phyloP scores from a whole-genome alignment of 2,797 vertebrate species.

The Apogon hyalosoma region DNA sequence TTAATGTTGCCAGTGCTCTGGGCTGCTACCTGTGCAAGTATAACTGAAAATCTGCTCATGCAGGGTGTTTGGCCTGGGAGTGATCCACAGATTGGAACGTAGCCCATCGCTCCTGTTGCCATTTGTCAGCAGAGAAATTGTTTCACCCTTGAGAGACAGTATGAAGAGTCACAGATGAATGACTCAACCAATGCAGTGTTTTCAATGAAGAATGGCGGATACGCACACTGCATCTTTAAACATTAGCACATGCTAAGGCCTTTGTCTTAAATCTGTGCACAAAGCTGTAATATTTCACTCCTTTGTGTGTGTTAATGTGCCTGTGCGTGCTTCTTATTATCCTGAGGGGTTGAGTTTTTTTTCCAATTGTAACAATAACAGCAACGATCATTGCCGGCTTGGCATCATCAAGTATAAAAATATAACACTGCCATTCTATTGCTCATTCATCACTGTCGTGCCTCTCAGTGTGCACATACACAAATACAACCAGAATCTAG shows the following conservation, averaged over 20 bases:
- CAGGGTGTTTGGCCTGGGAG: constrained; percentile 40
- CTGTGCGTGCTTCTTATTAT: constrained; percentile 25
- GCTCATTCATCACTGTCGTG: constrained; percentile 76
- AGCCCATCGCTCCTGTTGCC: constrained; percentile 37
- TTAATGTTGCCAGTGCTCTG: constrained; percentile 56
- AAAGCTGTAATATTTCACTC: constrained; percentile 8
- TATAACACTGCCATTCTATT: constrained; percentile 58
- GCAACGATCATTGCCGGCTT: constrained; percentile 64
- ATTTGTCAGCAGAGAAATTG: constrained; percentile 67
- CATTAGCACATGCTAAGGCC: constrained; percentile 30
- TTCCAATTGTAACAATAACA: constrained; percentile 72
- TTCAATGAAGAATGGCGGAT: constrained; percentile 56
- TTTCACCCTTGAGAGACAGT: constrained; percentile 70
- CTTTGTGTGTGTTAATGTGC: neutral
- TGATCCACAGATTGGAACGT: constrained; percentile 55
- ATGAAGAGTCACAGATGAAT: constrained; percentile 71
- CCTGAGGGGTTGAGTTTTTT: constrained; percentile 50
- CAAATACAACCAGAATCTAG: constrained; percentile 38
- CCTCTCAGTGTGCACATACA: constrained; percentile 17
- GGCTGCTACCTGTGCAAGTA: constrained; percentile 59
- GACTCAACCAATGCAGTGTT: constrained; percentile 65
- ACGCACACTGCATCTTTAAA: constrained; percentile 54
- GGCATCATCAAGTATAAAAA: constrained; percentile 59
- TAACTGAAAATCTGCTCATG: constrained; percentile 39
- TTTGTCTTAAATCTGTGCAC: constrained; percentile 8